These are phyloP conservation scores for Zaprionus capensis DNA, from an alignment of 1,140 invertebrate species.

Conservation along the genomic window DNA sequence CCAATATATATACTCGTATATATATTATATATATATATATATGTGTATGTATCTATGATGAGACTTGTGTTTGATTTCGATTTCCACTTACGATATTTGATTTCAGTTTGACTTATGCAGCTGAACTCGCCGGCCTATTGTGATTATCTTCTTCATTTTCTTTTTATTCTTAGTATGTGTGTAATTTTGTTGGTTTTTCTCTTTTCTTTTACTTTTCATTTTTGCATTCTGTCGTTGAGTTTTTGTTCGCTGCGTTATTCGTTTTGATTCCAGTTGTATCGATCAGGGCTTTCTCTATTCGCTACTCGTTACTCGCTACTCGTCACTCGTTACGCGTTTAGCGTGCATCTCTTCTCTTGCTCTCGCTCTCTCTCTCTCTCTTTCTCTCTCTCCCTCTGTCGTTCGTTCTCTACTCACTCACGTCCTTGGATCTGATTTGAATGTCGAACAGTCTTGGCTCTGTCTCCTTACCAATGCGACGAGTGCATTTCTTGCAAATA, in stretches of 20 bases:
- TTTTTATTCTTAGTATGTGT: slow-evolving; percentile 22
- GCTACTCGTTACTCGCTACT: slow-evolving; percentile 10
- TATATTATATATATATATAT: slow-evolving; percentile 22
- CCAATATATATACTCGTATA: slow-evolving; percentile 36
- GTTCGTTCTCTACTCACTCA: neutral
- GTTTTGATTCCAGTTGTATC: neutral
- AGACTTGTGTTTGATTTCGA: slow-evolving; percentile 31
- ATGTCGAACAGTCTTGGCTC: slow-evolving; percentile 10
- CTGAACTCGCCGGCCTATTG: slow-evolving; percentile 33
- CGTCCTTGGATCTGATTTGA: neutral
- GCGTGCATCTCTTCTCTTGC: neutral
- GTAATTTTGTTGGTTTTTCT: slow-evolving; percentile 12
- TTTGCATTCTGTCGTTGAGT: slow-evolving; percentile 7
- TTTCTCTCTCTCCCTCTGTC: neutral
- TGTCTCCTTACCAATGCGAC: neutral
- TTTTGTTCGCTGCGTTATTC: neutral
- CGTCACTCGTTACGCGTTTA: neutral
- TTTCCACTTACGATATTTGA: slow-evolving; percentile 22
- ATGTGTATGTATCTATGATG: neutral
- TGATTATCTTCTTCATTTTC: slow-evolving; percentile 13
- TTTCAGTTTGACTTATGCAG: slow-evolving; percentile 33
- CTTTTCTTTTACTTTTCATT: neutral
- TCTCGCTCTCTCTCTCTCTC: neutral
- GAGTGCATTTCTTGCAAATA: neutral
- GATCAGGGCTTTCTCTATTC: slow-evolving; percentile 16